Evolutionary conservation across 1,140 invertebrate genomes (phyloP), one percentile per base, ranked within the genome.

Genomic region (Atta texana): DNA sequence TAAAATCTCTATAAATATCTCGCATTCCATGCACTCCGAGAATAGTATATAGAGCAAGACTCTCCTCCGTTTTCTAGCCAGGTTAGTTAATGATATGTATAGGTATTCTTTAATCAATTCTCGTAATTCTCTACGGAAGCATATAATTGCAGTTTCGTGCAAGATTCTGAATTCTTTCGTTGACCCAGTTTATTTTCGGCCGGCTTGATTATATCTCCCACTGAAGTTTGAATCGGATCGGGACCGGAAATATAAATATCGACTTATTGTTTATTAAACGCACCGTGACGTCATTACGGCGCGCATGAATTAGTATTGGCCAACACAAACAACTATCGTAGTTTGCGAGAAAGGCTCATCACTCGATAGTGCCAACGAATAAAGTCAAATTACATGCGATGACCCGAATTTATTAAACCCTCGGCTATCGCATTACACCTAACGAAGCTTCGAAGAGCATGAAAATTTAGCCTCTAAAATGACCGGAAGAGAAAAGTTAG

Each of bases 311-410:
- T 59, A 64, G 71, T 63, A 76, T 71, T 55, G 10, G 3, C 31
- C 49, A 21, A 59, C 53, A 71, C 75, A 81, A 86, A 82, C 72
- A 81, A 66, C 76, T 61, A 80, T 66, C 28, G 24, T 34, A 53
- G 44, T 49, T 24, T 14, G 24, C 69, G 81, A 78, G 53, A 85
- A 75, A 81, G 51, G 21, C 18, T 28, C 24, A 8, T 14, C 12
- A 57, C 24, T 88, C 87, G 75, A 88, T 76, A 76, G 63, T 24
- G 44, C 12, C 59, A 55, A 21, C 71, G 88, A 57, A 86, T 88
- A 88, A 89, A 89, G 6, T 63, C 68, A 39, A 86, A 86, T 89
- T 89, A 88, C 81, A 63, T 74, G 64, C 44, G 71, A 61, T 72
- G 68, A 86, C 31, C 55, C 53, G 57, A 72, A 88, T 87, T 86